phyloP scores from a whole-genome alignment of 2,888 invertebrate species.

The Caenorhabditis auriculariae region DNA sequence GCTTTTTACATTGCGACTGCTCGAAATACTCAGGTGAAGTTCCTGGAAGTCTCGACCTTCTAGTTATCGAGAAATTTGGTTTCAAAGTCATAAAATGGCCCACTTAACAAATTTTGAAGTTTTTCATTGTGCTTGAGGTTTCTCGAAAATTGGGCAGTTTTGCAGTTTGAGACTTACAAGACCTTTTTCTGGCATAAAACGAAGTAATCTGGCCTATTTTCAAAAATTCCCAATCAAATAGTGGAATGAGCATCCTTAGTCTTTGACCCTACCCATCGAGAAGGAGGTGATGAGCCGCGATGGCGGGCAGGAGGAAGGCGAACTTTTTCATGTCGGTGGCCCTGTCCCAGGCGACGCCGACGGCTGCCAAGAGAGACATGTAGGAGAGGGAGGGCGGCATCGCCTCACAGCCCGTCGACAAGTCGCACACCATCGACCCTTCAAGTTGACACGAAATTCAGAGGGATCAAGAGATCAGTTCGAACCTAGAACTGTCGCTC shows the following conservation, averaged over 20 bases:
- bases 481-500: constrained; percentile 32
- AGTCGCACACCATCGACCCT: constrained; percentile 57
- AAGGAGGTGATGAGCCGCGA: constrained; percentile 56
- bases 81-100: too few relatives aligned
- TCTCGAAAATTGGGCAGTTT: too few relatives aligned
- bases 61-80: too few relatives aligned
- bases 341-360: constrained; percentile 55
- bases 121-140: too few relatives aligned
- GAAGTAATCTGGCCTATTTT: too few relatives aligned
- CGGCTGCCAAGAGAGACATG: constrained; percentile 49
- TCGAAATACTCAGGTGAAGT: too few relatives aligned
- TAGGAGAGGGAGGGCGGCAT: constrained; percentile 55
- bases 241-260: too few relatives aligned
- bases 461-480: not conserved
- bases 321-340: constrained; percentile 44
- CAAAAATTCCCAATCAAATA: too few relatives aligned
- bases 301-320: constrained; percentile 47
- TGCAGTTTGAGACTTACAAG: too few relatives aligned
- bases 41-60: too few relatives aligned
- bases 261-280: constrained; percentile 48
- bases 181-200: too few relatives aligned
- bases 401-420: constrained; percentile 58
- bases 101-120: too few relatives aligned
- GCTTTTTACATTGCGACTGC: not conserved
- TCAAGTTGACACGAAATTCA: constrained; percentile 3